Conservation (phyloP, 2,113 vertebrate genomes). For the Sakesphorus luctuosus region DNA sequence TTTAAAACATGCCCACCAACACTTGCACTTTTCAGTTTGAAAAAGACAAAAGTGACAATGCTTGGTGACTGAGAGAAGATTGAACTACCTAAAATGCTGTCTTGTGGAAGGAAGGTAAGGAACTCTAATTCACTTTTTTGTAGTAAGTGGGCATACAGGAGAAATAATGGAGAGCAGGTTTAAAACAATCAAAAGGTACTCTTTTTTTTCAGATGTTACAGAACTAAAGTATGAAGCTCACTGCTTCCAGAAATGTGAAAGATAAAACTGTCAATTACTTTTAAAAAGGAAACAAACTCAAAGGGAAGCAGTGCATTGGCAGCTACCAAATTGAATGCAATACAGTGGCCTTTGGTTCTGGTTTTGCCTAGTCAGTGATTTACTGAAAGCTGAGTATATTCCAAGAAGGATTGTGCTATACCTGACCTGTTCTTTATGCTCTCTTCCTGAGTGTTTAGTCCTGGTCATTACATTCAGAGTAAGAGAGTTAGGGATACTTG, state of each 20-base stretch:
- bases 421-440: neutral
- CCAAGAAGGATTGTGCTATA: neutral
- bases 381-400: neutral
- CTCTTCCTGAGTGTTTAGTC: neutral
- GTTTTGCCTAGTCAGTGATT: neutral
- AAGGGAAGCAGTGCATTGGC: neutral
- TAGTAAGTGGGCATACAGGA: neutral
- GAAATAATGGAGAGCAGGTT: neutral
- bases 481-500: accelerated
- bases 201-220: neutral
- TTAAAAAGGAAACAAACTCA: neutral
- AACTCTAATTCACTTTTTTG: neutral
- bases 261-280: neutral
- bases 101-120: neutral
- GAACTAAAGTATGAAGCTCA: neutral
- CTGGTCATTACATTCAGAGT: neutral
- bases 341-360: neutral
- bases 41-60: neutral
- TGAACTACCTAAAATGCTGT: neutral
- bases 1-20: neutral
- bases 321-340: neutral
- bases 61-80: neutral
- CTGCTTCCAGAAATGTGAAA: neutral
- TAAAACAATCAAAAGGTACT: neutral
- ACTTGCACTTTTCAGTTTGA: neutral